Percentiles rank a stretch among this genome's conserved stretches.
Conservation (phyloP, 2,113 vertebrate genomes). For the Formicarius rufipectus region DNA sequence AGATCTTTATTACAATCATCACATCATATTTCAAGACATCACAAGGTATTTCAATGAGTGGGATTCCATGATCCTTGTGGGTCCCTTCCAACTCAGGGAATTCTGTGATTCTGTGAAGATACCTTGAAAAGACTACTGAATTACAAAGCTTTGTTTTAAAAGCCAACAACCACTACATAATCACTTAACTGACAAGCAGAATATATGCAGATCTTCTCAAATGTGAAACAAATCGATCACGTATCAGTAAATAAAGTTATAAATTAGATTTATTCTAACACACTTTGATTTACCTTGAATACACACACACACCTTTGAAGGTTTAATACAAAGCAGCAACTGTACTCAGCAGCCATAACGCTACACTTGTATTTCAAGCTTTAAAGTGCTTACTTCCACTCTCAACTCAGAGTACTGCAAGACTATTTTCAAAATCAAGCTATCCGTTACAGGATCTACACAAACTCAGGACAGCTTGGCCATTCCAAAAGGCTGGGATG, state of each 20-base stretch:
- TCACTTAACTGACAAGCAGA: not conserved
- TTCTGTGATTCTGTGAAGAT: not conserved
- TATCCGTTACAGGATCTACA: not conserved
- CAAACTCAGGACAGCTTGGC: not conserved
- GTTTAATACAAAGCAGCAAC: not conserved
- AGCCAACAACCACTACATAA: not conserved
- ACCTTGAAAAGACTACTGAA: not conserved
- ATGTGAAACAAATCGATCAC: not conserved
- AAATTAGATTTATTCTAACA: not conserved
- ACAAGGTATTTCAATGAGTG: not conserved
- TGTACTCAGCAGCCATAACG: not conserved
- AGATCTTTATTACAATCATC: not conserved
- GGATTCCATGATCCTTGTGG: not conserved
- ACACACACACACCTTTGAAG: not conserved
- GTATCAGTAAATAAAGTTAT: not conserved
- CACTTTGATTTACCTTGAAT: not conserved
- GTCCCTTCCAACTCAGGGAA: not conserved
- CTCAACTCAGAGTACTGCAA: not conserved
- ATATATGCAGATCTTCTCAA: not conserved
- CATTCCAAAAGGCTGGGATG: not conserved
- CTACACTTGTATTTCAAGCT: not conserved
- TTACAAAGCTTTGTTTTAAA: not conserved
- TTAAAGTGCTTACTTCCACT: not conserved
- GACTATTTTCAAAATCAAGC: not conserved
- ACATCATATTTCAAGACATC: not conserved